Percentiles rank a stretch among this genome's conserved stretches.
phyloP scores from a whole-genome alignment of 2,113 vertebrate species.

The Mobula birostris region DNA sequence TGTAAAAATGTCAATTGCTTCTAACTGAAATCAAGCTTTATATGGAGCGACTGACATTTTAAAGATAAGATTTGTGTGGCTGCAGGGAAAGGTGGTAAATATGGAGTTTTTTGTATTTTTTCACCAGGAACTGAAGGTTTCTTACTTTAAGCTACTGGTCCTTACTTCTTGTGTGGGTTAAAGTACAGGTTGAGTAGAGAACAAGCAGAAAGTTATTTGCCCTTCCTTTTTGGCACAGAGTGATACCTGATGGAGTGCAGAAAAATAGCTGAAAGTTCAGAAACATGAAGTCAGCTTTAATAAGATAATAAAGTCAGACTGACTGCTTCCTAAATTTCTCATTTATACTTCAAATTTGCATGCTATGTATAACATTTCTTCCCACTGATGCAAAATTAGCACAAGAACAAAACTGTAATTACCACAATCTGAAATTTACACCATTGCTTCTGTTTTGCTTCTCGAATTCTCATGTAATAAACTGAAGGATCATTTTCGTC shows the following conservation, averaged over 20 bases:
- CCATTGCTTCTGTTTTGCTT: no score
- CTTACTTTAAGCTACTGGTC: not conserved
- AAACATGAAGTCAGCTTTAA: not conserved
- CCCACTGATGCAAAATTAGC: not conserved
- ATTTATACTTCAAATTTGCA: not conserved
- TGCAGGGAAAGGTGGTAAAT: not conserved
- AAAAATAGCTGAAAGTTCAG: not conserved
- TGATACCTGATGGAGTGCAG: not conserved
- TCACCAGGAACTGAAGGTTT: not conserved
- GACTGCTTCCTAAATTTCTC: not conserved
- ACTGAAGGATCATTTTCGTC: not conserved
- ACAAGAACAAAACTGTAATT: not conserved
- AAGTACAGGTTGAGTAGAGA: not conserved
- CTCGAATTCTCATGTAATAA: not conserved
- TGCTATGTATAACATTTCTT: not conserved
- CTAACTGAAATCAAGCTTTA: not conserved
- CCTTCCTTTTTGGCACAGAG: not conserved
- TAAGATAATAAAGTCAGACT: not conserved
- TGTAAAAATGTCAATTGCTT: not conserved
- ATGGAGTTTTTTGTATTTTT: not conserved
- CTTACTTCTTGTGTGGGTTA: not conserved
- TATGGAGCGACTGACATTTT: slow-evolving; percentile 2
- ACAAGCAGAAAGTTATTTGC: not conserved
- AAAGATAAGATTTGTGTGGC: not conserved
- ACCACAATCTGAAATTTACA: not conserved